Base-by-base conservation (phyloP, 2,113 vertebrate genomes). In the Nettapus auritus region DNA sequence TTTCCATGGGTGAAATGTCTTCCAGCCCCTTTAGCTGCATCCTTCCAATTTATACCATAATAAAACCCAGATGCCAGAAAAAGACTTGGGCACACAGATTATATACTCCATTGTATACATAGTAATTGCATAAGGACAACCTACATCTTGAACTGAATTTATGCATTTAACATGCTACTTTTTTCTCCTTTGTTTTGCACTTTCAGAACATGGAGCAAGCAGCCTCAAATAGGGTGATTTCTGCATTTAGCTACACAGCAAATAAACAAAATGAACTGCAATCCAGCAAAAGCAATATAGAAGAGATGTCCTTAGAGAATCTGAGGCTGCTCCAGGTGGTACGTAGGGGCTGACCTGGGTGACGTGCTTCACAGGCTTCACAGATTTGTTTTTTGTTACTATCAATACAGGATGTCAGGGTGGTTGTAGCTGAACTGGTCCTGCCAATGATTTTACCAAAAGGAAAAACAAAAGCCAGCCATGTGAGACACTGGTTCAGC, bases 391-490 rank as follows among this genome's bases (percentile, higher is more conserved):
- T 13, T 50, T 74, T 75, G 38, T 57, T 25, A n/a, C 52, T 81
- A 67, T 13, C 3, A 20, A 12, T 29, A 46, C 1, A 7, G 10
- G 25, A 64, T 50, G 22, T 63, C 73, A 84, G 46, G 31, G 63
- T 2, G 82, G 70, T 48, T 77, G 53, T 25, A 70, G 36, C n/a
- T 78, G 29, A 78, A 84, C 7, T 2, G 14, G 23, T 46, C 25
- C 69, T 60, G 29, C 52, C 78, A 93, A 64, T 34, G 8, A 71
- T 87, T 86, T 90, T 90, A 69, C 86, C 57, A 64, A 46, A 78
- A 87, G 57, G 62, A 79, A 92, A 84, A 42, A 34, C 28, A 90
- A 95, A 96, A 25, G 22, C 46, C 77, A 88, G 36, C 4, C 21
- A 16, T 1, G 2, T 55, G 26, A 75, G 60, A 15, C 33, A 42